These are phyloP conservation scores for Rhinopomastus cyanomelas DNA, from an alignment of 2,113 vertebrate species.

Conservation along the genomic window DNA sequence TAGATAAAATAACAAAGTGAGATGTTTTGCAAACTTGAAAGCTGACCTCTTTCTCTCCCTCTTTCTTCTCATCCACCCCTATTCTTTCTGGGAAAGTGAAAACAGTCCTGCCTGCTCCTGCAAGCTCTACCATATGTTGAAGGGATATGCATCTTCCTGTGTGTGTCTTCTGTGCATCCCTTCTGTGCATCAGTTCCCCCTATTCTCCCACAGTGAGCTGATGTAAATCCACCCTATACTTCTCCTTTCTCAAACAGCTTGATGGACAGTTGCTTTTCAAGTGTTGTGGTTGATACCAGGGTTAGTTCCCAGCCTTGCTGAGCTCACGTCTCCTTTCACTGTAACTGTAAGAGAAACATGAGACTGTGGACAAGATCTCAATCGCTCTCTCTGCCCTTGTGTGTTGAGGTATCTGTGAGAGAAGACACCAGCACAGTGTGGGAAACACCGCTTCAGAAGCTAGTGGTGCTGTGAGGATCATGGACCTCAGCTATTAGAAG, in stretches of 20 bases:
- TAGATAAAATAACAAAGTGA: not conserved
- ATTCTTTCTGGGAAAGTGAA: constrained; percentile 21
- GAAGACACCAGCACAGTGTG: not conserved
- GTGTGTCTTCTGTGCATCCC: accelerated
- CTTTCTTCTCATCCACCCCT: not conserved
- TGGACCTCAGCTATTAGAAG: not conserved
- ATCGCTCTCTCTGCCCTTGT: accelerated
- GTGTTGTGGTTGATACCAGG: not conserved
- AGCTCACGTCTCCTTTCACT: not conserved
- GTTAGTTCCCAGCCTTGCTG: not conserved
- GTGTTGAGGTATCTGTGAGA: accelerated
- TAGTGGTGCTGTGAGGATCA: not conserved
- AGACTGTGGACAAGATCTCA: not conserved
- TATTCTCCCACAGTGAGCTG: not conserved
- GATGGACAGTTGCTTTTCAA: not conserved
- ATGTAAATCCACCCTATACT: not conserved
- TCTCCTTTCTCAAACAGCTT: not conserved
- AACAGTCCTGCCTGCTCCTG: not conserved
- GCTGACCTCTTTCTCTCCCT: constrained; percentile 2
- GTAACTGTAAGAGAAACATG: not conserved
- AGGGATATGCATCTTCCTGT: not conserved
- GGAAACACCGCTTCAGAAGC: not conserved
- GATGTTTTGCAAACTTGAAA: constrained; percentile 6
- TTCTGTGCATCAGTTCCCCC: accelerated
- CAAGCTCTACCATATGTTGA: not conserved